phyloP scores from a whole-genome alignment of 2,797 vertebrate species.

The Loris lydekkerianus region DNA sequence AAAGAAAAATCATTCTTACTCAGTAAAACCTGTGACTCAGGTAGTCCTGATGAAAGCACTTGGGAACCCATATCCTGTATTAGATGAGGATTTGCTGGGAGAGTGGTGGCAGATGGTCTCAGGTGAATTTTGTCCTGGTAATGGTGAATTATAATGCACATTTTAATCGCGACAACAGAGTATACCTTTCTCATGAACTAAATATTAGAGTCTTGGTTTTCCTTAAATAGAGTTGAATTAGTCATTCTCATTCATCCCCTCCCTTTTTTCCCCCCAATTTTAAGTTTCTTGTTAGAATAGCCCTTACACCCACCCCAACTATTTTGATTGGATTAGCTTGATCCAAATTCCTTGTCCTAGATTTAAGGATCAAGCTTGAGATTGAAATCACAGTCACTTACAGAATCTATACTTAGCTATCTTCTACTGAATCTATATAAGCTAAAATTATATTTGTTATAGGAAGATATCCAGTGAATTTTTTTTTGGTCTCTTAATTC shows the following conservation, averaged over 20 bases:
- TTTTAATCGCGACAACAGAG: neutral
- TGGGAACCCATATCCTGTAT: slow-evolving; percentile 7
- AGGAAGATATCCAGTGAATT: neutral
- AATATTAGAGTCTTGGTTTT: slow-evolving; percentile 34
- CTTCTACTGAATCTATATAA: neutral
- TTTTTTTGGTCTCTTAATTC: slow-evolving; percentile 36
- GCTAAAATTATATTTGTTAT: slow-evolving; percentile 54
- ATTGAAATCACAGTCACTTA: slow-evolving; percentile 51
- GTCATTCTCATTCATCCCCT: neutral
- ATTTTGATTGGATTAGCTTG: slow-evolving; percentile 45
- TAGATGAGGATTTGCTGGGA: neutral
- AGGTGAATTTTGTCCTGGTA: slow-evolving; percentile 4
- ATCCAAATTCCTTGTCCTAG: slow-evolving; percentile 6
- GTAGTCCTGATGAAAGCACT: slow-evolving; percentile 13
- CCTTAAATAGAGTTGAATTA: slow-evolving; percentile 28
- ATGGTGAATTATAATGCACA: neutral
- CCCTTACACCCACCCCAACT: neutral
- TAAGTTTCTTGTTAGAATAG: slow-evolving; percentile 13
- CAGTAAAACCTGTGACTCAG: neutral
- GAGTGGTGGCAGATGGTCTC: neutral
- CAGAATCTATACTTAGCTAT: neutral
- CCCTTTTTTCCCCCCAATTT: neutral
- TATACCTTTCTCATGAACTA: neutral
- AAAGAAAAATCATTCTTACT: slow-evolving; percentile 3
- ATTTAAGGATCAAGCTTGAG: slow-evolving; percentile 52